These are phyloP conservation scores for Anoplolepis gracilipes DNA, from an alignment of 1,140 invertebrate species.

Conservation along the genomic window DNA sequence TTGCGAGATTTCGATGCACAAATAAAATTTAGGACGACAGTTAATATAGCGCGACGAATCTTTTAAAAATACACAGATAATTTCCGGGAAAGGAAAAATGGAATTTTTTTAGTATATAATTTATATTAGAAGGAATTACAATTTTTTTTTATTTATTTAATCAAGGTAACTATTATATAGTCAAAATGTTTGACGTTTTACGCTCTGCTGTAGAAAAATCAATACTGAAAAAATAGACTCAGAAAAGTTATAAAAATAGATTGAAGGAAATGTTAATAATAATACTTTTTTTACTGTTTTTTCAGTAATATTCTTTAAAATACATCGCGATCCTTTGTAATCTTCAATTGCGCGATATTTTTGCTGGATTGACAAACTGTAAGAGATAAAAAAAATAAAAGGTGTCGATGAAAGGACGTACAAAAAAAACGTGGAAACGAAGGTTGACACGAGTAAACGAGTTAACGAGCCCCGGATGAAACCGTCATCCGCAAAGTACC, in stretches of 20 bases:
- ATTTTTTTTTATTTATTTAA: not conserved
- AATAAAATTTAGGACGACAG: not conserved
- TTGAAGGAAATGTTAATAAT: not conserved
- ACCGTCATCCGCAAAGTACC: conserved; percentile 59
- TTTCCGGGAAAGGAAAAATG: not conserved
- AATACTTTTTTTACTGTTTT: not conserved
- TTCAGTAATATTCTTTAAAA: not conserved
- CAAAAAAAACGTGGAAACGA: conserved; percentile 41
- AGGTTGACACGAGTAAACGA: conserved; percentile 58
- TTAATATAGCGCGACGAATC: not conserved
- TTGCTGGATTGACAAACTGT: conserved; percentile 2
- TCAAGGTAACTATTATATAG: not conserved
- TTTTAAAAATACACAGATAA: not conserved
- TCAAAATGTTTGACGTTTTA: not conserved
- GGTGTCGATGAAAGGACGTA: conserved; percentile 22
- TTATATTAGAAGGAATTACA: not conserved
- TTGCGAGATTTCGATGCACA: not conserved
- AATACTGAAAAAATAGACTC: not conserved
- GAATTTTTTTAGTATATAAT: not conserved
- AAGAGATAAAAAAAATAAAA: not conserved
- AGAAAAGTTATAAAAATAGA: not conserved
- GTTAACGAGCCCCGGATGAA: conserved; percentile 58
- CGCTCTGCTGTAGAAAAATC: not conserved
- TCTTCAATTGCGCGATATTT: not conserved
- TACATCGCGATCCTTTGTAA: not conserved